Conservation (phyloP, 2,113 vertebrate genomes). For the Peucedramus taeniatus region DNA sequence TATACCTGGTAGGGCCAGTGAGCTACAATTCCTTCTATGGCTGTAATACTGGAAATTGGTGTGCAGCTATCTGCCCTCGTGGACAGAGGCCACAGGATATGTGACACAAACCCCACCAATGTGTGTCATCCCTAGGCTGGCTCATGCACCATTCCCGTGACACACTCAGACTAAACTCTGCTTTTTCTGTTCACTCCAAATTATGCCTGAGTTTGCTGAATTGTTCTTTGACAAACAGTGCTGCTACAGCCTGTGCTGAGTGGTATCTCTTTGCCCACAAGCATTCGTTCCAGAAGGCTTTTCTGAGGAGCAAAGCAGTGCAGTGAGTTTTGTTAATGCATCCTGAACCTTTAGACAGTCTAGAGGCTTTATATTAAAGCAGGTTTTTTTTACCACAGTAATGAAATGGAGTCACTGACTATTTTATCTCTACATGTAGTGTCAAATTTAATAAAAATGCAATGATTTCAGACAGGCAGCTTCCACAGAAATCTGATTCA, state of each 20-base stretch:
- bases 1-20: neutral
- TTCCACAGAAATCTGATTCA: neutral
- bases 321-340: neutral
- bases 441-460: conserved; percentile 17
- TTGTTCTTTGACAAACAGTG: neutral
- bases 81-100: neutral
- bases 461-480: neutral
- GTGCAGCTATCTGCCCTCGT: neutral
- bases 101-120: fast-evolving
- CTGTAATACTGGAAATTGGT: neutral
- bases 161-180: neutral
- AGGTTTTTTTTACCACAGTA: neutral
- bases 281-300: neutral
- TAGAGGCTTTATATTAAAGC: neutral
- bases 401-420: neutral
- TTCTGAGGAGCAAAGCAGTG: neutral
- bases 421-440: neutral
- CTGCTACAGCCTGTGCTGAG: neutral
- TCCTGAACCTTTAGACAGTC: neutral
- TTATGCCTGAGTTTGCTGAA: neutral
- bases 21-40: neutral
- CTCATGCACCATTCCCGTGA: fast-evolving
- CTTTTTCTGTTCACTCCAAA: neutral
- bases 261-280: neutral
- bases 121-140: neutral